Conservation (phyloP, 2,113 vertebrate genomes). For the Campylomormyrus numenius region DNA sequence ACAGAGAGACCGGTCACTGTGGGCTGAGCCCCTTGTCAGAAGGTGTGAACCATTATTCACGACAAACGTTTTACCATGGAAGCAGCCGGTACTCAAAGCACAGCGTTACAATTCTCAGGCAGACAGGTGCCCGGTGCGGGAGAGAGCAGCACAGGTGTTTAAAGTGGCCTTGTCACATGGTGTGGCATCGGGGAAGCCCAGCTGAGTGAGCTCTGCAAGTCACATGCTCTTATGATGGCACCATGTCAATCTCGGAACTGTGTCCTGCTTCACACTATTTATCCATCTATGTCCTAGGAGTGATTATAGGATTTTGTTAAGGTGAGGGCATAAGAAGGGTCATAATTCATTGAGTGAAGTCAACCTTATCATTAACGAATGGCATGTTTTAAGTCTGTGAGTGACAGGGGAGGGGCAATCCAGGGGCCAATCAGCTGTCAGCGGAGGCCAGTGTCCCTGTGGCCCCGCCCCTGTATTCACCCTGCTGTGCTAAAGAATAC, state of each 20-base stretch:
- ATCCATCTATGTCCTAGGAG: not conserved
- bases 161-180: not conserved
- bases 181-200: not conserved
- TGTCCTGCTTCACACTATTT: not conserved
- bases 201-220: not conserved
- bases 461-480: not conserved
- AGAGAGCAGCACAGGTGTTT: not conserved
- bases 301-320: not conserved
- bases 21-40: not conserved
- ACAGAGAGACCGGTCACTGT: conserved; percentile 2
- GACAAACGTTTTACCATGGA: conserved; percentile 9
- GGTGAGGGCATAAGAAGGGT: not conserved
- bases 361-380: not conserved
- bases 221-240: not conserved
- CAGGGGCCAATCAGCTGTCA: not conserved
- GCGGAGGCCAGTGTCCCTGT: not conserved
- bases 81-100: conserved; percentile 23
- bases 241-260: not conserved
- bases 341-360: not conserved
- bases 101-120: conserved; percentile 22
- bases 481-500: not conserved
- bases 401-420: not conserved
- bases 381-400: not conserved
- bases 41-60: not conserved
- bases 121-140: not conserved